A percentile compares a stretch with the other conserved stretches of the same genome.
phyloP scores from a whole-genome alignment of 2,888 invertebrate species.

The Troides oblongomaculatus region DNA sequence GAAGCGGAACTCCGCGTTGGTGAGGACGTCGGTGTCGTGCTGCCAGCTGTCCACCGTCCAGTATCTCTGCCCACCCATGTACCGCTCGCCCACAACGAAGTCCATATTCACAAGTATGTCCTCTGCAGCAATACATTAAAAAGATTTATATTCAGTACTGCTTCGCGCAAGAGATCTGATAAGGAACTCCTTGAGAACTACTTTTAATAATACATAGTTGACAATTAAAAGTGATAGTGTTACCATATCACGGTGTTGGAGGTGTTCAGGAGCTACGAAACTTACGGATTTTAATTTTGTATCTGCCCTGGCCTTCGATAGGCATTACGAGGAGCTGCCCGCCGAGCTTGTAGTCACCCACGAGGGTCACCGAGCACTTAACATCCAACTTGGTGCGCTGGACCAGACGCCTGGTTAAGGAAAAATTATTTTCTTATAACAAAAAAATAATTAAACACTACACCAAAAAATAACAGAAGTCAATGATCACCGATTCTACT shows the following conservation, averaged over 20 bases:
- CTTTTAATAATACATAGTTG: no score
- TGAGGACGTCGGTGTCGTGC: slow-evolving; percentile 50
- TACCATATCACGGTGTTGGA: no score
- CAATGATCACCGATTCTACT: neutral
- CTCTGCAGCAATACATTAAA: slow-evolving; percentile 40
- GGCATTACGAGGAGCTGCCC: slow-evolving; percentile 61
- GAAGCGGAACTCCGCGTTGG: slow-evolving; percentile 58
- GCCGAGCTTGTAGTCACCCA: slow-evolving; percentile 61
- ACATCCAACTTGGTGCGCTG: slow-evolving; percentile 47
- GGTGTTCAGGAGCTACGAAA: neutral
- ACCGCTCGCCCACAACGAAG: slow-evolving; percentile 44
- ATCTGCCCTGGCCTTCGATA: slow-evolving; percentile 58
- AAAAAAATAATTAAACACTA: no score
- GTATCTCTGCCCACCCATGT: slow-evolving; percentile 42
- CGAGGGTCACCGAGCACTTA: slow-evolving; percentile 57
- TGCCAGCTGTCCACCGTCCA: slow-evolving; percentile 57
- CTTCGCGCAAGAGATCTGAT: no score
- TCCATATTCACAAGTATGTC: slow-evolving; percentile 61
- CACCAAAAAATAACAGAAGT: no score
- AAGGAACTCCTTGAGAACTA: no score
- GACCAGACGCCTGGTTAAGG: slow-evolving; percentile 43
- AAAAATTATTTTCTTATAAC: no score
- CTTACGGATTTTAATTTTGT: slow-evolving; percentile 12
- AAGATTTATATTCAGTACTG: no score
- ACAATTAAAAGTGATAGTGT: no score